Base-by-base conservation (phyloP, 2,797 vertebrate species). In the Nannoperca obscura region DNA sequence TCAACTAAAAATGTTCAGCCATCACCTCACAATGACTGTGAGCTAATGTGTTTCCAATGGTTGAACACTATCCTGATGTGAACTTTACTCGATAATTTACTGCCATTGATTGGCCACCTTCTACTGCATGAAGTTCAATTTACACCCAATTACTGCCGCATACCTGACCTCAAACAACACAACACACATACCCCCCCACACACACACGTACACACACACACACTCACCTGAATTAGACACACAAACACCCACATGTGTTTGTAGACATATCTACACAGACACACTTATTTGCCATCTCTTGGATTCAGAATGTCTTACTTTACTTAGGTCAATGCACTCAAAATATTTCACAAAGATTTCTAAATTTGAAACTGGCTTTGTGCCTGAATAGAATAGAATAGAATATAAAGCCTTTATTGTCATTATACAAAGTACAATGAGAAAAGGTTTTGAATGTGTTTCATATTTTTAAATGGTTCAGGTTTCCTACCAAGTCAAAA, bases 1-100 rank as follows among this genome's bases (percentile, higher is more conserved):
- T 69, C 64, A 30, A 50, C 53, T 46, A 24, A 13, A 58, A 12
- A 40, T 52, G 60, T 44, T 47, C 5, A 58, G 55, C 46, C 50
- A 14, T 80, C 46, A 50, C 59, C 65, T 46, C 20, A 53, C 60
- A 32, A 80, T 60, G 64, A 78, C 70, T 68, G 55, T 44, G 34
- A 65, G 30, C 34, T 52, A 82, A 85, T 72, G 62, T 20, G 65
- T 82, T 74, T 55, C 52, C 66, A 69, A 68, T 60, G 75, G 34
- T 30, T 19, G 40, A 82, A 72, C 53, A 57, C 34, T 36, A 47
- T 66, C 59, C 72, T 59, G 57, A 53, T 64, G 57, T 85, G 85
- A 85, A 83, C 86, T 88, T 87, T 73, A 67, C 78, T 70, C 80
- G 38, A 71, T 76, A 20, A 75, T 82, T 71, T 70, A 68, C 59